Evolutionary conservation across 2,888 invertebrate genomes (phyloP).

Genomic region (Lomographa bimaculata): DNA sequence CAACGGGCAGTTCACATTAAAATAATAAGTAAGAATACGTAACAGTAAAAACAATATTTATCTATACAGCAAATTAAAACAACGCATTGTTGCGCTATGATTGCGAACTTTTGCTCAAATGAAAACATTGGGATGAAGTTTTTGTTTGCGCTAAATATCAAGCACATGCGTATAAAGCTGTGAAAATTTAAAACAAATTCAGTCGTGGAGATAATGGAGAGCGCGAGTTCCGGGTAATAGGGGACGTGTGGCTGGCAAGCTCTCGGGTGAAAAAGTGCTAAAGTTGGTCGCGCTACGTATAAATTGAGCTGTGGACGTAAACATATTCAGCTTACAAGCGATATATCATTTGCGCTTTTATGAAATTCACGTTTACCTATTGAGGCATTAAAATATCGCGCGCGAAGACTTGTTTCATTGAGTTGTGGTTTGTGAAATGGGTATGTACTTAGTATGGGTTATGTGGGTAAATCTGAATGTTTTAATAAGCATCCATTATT

Average conservation of each 20-base stretch:
- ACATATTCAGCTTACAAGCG: conserved; percentile 13
- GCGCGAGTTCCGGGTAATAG: conserved; percentile 74
- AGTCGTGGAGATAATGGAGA: conserved; percentile 75
- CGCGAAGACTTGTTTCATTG: too few relatives aligned
- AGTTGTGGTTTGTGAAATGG: too few relatives aligned
- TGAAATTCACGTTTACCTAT: conserved; percentile 7
- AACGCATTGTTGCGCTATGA: conserved; percentile 29
- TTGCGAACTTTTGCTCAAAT: conserved; percentile 41
- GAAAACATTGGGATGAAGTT: conserved; percentile 48
- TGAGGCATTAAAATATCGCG: too few relatives aligned
- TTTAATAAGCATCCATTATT: too few relatives aligned
- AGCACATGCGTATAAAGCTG: conserved; percentile 52
- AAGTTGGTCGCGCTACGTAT: conserved; percentile 62
- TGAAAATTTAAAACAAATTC: conserved; percentile 74
- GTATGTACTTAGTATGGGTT: too few relatives aligned
- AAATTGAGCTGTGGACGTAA: conserved; percentile 42
- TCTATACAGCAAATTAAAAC: too few relatives aligned
- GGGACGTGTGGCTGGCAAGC: conserved; percentile 76
- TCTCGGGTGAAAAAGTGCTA: conserved; percentile 74
- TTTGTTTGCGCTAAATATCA: conserved; percentile 52
- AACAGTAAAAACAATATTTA: too few relatives aligned
- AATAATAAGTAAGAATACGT: too few relatives aligned
- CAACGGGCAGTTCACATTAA: too few relatives aligned
- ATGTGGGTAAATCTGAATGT: too few relatives aligned
- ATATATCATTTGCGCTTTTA: conserved; percentile 36